Percentiles rank a stretch among this genome's conserved stretches.
Evolutionary conservation across 2,113 vertebrate genomes (phyloP).

Genomic region (Sarotherodon lohbergeri): DNA sequence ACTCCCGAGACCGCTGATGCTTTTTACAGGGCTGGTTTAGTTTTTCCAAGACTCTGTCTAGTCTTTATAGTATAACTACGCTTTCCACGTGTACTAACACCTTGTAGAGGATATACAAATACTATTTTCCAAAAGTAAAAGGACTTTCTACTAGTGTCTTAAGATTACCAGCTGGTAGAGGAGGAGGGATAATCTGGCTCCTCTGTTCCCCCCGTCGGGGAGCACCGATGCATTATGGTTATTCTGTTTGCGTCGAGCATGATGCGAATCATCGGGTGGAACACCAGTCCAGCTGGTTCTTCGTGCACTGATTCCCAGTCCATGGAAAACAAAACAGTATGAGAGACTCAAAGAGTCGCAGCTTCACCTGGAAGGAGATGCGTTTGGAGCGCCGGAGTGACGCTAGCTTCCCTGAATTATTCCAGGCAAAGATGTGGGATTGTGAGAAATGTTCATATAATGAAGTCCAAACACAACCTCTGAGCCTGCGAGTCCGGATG

Average conservation of each 20-base stretch:
- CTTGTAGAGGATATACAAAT: neutral
- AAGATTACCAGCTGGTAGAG: neutral
- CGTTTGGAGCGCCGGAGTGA: neutral
- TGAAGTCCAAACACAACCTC: neutral
- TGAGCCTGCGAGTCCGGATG: neutral
- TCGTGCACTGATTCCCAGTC: neutral
- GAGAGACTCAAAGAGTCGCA: neutral
- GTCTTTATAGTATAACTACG: neutral
- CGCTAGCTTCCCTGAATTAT: neutral
- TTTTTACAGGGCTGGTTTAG: accelerated
- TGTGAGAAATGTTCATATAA: neutral
- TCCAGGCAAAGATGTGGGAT: neutral
- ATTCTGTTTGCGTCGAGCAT: neutral
- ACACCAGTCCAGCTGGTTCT: neutral
- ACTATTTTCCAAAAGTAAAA: neutral
- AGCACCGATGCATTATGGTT: neutral
- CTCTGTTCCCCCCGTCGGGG: neutral
- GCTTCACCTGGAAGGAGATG: neutral
- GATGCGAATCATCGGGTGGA: neutral
- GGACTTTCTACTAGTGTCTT: neutral
- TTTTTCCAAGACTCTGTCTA: neutral
- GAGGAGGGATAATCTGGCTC: neutral
- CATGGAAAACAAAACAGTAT: neutral
- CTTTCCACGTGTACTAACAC: accelerated
- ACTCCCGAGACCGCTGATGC: accelerated